These are phyloP conservation scores for Melanocharis versteri DNA, from an alignment of 2,113 vertebrate species.

Conservation along the genomic window DNA sequence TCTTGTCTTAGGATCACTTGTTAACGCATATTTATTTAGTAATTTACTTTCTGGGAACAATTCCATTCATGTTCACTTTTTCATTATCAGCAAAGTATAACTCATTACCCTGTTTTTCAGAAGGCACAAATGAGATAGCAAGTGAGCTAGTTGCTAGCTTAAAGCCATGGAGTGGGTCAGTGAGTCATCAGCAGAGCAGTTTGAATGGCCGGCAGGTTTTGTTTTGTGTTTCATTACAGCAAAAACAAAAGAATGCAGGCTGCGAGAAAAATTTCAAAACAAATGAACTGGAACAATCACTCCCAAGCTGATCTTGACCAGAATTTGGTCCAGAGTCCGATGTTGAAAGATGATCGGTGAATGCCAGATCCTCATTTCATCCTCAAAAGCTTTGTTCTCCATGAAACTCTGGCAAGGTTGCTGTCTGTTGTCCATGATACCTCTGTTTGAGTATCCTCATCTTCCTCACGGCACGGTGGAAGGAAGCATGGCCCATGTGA, in stretches of 20 bases:
- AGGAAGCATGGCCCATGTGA: neutral
- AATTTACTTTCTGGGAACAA: neutral
- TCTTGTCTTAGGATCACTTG: neutral
- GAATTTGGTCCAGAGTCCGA: neutral
- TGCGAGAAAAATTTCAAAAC: neutral
- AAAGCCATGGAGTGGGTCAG: neutral
- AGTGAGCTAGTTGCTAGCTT: neutral
- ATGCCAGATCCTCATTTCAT: neutral
- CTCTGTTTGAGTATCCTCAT: neutral
- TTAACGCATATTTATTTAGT: conserved; percentile 14
- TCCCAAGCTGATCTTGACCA: neutral
- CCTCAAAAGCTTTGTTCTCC: neutral
- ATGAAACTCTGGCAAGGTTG: neutral
- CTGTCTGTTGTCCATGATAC: neutral
- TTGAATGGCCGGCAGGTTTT: neutral
- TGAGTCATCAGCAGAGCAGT: neutral
- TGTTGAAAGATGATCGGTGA: neutral
- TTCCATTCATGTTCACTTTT: neutral
- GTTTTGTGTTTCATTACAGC: neutral
- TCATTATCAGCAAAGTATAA: neutral
- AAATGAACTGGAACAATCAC: neutral
- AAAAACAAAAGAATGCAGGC: neutral
- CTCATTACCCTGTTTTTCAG: neutral
- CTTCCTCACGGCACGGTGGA: neutral
- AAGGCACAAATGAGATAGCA: neutral